Conservation (phyloP, 2,797 vertebrate species). For the Ctenopoma multispine region DNA sequence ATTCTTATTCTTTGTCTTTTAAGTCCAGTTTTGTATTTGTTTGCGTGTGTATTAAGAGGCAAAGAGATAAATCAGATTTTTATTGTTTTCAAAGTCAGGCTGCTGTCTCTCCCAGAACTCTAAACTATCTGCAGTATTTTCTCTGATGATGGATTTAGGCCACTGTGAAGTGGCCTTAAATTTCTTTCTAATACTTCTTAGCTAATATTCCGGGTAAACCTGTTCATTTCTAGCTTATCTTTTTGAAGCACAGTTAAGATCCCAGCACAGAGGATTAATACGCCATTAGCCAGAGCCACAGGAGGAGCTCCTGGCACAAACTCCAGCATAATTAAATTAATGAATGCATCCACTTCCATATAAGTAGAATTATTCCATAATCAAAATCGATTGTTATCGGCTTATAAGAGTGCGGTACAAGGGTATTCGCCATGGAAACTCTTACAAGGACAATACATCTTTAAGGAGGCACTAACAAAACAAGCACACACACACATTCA, state of each 20-base stretch:
- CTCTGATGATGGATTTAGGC: slow-evolving; percentile 42
- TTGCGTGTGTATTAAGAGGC: slow-evolving; percentile 10
- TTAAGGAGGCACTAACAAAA: slow-evolving; percentile 12
- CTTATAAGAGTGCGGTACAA: slow-evolving; percentile 48
- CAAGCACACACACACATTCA: slow-evolving; percentile 1
- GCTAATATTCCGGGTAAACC: slow-evolving; percentile 43
- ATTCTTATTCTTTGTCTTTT: not conserved
- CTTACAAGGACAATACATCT: slow-evolving; percentile 63
- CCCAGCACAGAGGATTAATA: slow-evolving; percentile 62
- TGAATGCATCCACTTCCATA: slow-evolving; percentile 48
- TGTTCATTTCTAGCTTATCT: slow-evolving; percentile 51
- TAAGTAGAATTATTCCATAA: slow-evolving; percentile 61
- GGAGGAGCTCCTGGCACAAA: slow-evolving; percentile 44
- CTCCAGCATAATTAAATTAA: slow-evolving; percentile 70
- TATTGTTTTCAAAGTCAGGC: slow-evolving; percentile 15
- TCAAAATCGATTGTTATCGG: slow-evolving; percentile 66
- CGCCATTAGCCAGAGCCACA: slow-evolving; percentile 56
- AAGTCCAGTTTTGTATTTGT: slow-evolving; percentile 10
- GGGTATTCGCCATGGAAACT: slow-evolving; percentile 28
- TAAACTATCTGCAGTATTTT: slow-evolving; percentile 31
- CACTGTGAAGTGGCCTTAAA: slow-evolving; percentile 42
- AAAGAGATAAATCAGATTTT: slow-evolving; percentile 3
- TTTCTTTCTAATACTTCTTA: slow-evolving; percentile 50
- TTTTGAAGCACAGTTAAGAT: slow-evolving; percentile 51
- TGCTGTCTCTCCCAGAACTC: not conserved